Evolutionary conservation across 2,888 invertebrate genomes (phyloP).

Genomic region (Yponomeuta malinellus): DNA sequence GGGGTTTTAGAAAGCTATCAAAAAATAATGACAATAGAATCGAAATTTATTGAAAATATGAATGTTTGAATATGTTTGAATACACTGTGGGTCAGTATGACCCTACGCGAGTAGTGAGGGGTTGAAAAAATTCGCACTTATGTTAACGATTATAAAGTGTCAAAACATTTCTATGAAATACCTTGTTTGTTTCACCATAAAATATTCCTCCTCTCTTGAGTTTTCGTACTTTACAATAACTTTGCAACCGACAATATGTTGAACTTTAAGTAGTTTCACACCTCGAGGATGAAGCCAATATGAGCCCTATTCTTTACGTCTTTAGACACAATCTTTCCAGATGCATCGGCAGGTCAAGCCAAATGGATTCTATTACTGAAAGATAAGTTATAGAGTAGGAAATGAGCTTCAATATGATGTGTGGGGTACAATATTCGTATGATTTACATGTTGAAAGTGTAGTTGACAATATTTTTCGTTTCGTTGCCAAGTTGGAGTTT

Average conservation of each 20-base stretch:
- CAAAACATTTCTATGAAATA: background rate
- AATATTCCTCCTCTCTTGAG: constrained; percentile 3
- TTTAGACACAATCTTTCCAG: background rate
- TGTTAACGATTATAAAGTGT: background rate
- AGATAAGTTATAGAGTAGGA: background rate
- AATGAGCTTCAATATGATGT: background rate
- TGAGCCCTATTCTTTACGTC: background rate
- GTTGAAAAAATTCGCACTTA: too few species aligned
- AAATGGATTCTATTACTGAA: background rate
- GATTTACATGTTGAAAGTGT: constrained; percentile 1
- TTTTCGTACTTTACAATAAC: constrained; percentile 6
- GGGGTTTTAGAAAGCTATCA: too few species aligned
- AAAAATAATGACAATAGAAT: too few species aligned
- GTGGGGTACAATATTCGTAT: background rate
- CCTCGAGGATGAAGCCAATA: background rate
- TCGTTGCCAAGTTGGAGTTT: background rate
- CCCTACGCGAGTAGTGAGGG: too few species aligned
- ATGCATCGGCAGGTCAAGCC: background rate
- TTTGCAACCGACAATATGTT: background rate
- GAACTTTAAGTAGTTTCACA: constrained; percentile 4
- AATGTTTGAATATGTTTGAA: too few species aligned
- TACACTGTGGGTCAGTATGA: too few species aligned
- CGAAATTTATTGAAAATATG: too few species aligned
- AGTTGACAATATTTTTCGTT: constrained; percentile 1
- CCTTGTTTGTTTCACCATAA: background rate